Evolutionary conservation across 2,888 invertebrate species (phyloP), one percentile per base, ranked within the genome.

Genomic region (Macaria notata): DNA sequence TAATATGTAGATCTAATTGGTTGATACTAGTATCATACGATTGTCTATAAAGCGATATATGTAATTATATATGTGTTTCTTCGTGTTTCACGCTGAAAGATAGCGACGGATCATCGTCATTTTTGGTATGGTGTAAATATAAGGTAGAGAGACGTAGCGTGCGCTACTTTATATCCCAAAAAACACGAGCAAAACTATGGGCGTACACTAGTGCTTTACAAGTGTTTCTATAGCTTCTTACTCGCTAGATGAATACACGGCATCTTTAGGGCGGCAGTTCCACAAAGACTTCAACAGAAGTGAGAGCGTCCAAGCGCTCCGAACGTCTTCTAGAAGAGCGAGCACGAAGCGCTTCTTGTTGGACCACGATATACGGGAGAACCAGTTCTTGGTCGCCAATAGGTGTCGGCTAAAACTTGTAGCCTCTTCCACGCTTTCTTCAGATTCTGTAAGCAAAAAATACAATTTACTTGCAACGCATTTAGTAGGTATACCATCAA

Each of bases 181-280:
- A 19, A 19, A 19, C 19, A 19, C 19, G 19, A 19, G 19, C 19
- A 19, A 19, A 19, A 19, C 19, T 19, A 2, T 19, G 19, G n/a
- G n/a, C 2, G 1, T 19, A 1, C 19, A 19, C 19, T 19, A 19
- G 19, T 19, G 19, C 19, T 19, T 19, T 19, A 19, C 19, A 19
- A 19, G 19, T n/a, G n/a, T 19, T 19, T 19, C 19, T 1, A 19
- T 19, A 19, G 2, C 19, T 38, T 65, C 82, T 72, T 54, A 88
- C 89, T 81, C 78, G 71, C 67, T 71, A 31, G 72, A 65, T 43
- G 89, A 89, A 31, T 81, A 55, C 0, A 89, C 77, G 8, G 88
- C 80, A 64, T 90, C 90, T 61, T 89, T 90, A 1, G 83, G 81
- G 0, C 83, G 76, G 59, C 85, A 86, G 57, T 83, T 88, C 90